Conservation (phyloP, 2,888 invertebrate species). For the Carabus problematicus region DNA sequence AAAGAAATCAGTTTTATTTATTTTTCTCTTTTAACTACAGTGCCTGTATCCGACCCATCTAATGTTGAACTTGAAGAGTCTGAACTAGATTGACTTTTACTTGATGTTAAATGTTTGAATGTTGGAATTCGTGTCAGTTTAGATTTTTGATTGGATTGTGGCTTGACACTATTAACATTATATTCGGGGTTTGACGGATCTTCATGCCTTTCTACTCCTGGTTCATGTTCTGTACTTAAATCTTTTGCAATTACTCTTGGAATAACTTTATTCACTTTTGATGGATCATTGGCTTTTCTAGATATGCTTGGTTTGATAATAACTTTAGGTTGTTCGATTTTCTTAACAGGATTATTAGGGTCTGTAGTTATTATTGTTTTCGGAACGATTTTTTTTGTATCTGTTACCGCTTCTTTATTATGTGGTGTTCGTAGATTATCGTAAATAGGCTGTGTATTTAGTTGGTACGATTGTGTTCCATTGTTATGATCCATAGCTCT, state of each 20-base stretch:
- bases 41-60: slow-evolving; percentile 59
- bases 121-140: slow-evolving; percentile 55
- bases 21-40: slow-evolving; percentile 54
- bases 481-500: slow-evolving; percentile 9
- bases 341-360: slow-evolving; percentile 56
- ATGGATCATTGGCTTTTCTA: slow-evolving; percentile 51
- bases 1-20: slow-evolving; percentile 28
- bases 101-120: slow-evolving; percentile 50
- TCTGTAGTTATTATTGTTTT: slow-evolving; percentile 65
- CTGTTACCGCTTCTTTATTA: slow-evolving; percentile 23
- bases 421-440: slow-evolving; percentile 50
- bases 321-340: slow-evolving; percentile 67
- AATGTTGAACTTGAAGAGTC: slow-evolving; percentile 64
- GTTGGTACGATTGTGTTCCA: slow-evolving; percentile 44
- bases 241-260: slow-evolving; percentile 62
- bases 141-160: slow-evolving; percentile 35
- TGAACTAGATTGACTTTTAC: slow-evolving; percentile 61
- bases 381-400: slow-evolving; percentile 45
- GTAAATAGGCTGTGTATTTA: slow-evolving; percentile 54
- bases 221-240: slow-evolving; percentile 47
- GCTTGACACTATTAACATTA: slow-evolving; percentile 40
- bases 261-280: slow-evolving; percentile 53
- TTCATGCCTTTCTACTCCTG: slow-evolving; percentile 29
- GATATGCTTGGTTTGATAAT: slow-evolving; percentile 66
- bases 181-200: slow-evolving; percentile 44